Evolutionary conservation across 2,113 vertebrate species (phyloP), one percentile per base, ranked within the genome.

Genomic region (Mormyrus lacerda): DNA sequence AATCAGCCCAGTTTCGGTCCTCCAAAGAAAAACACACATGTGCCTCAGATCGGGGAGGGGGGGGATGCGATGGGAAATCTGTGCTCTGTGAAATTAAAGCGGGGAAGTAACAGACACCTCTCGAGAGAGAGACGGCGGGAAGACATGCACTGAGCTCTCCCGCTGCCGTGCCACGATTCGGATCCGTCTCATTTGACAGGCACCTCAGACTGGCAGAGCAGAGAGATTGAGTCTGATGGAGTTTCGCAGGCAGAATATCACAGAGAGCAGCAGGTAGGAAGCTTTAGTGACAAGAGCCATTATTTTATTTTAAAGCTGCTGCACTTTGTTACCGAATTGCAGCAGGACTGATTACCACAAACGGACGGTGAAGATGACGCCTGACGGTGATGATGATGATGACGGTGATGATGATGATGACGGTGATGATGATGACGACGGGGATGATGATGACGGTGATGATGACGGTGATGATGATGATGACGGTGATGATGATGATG

Each of bases 31-130:
- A 87, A 87, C 85, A 17, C 4, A 48, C 24, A 86, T 27, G 27
- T 87, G 50, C 15, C 9, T 53, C 50, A 48, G 48, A 86, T 51
- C 1, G 82, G 44, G 4, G 45, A 45, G 24, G 45, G 45, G 45
- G 11, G 84, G n/a, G 84, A 10, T 24, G 47, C 3, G 15, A n/a
- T 27, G 85, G 85, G 8, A 50, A 51, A 86, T 53, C 45, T 35
- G n/a, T 86, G 45, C 45, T 48, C n/a, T 35, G 50, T 13, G 85
- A 19, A 24, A 55, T 92, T 27, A 47, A 89, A 95, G 93, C 95
- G 94, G 95, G 94, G 95, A 92, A 93, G 95, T 95, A 97, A 97
- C 97, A 97, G 97, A 96, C 97, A 97, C 96, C 92, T 95, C 1
- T 85, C 93, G n/a, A n/a, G n/a, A n/a, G n/a, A 92, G 31, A 55